phyloP scores from a whole-genome alignment of 1,140 invertebrate genomes.

The Micrasema minimum region DNA sequence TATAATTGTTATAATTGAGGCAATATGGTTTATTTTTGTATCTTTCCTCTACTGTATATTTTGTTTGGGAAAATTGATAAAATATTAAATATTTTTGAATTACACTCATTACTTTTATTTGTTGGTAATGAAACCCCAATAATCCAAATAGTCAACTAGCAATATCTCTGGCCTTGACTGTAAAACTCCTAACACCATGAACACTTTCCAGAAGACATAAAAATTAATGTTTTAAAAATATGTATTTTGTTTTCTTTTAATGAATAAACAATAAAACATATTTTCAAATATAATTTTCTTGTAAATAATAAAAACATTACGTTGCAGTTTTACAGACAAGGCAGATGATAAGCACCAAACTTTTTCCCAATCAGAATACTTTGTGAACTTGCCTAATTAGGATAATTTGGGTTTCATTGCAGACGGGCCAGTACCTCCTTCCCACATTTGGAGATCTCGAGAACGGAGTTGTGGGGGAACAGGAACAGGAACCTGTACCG shows the following conservation, averaged over 20 bases:
- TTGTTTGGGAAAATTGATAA: constrained; percentile 21
- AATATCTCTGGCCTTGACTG: background rate
- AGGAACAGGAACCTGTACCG: background rate
- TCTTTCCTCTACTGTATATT: background rate
- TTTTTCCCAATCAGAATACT: constrained; percentile 38
- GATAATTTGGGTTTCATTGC: constrained; percentile 38
- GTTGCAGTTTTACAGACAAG: no score
- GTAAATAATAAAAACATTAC: constrained; percentile 6
- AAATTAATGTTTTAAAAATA: background rate
- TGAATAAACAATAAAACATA: constrained; percentile 4
- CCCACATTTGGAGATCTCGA: constrained; percentile 30
- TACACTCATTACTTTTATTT: background rate
- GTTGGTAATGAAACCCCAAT: constrained; percentile 18
- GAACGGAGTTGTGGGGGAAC: constrained; percentile 13
- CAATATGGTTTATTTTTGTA: background rate
- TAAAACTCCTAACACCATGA: constrained; percentile 2
- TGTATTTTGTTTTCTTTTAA: constrained; percentile 32
- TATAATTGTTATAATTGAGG: background rate
- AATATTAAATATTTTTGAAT: constrained; percentile 10
- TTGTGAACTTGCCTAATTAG: constrained; percentile 7
- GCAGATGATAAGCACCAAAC: no score
- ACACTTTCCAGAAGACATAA: constrained; percentile 11
- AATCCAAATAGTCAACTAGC: constrained; percentile 18
- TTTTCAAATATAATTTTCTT: constrained; percentile 12
- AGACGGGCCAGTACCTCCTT: constrained; percentile 14